phyloP scores from a whole-genome alignment of 2,888 invertebrate species.

The Synanthedon andrenaeformis region DNA sequence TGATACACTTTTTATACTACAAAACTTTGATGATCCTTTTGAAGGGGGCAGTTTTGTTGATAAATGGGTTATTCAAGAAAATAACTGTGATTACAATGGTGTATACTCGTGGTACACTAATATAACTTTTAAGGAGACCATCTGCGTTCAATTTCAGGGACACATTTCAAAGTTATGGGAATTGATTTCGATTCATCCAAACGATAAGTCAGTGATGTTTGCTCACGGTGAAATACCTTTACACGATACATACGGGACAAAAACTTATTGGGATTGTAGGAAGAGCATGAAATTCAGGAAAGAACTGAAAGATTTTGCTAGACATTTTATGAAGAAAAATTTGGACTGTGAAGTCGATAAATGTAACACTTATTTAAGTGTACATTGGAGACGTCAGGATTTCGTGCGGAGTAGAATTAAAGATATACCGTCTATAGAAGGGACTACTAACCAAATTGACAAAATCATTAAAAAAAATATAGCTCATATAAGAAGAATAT shows the following conservation, averaged over 20 bases:
- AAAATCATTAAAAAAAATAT: slow-evolving; percentile 67
- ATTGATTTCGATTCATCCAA: slow-evolving; percentile 58
- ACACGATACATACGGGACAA: slow-evolving; percentile 88
- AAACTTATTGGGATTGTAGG: slow-evolving; percentile 85
- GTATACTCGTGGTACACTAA: slow-evolving; percentile 81
- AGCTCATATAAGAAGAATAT: slow-evolving; percentile 61
- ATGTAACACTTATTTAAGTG: slow-evolving; percentile 81
- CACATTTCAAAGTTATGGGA: slow-evolving; percentile 73
- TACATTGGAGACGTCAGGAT: slow-evolving; percentile 91
- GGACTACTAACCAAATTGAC: slow-evolving; percentile 81
- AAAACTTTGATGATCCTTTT: slow-evolving; percentile 89
- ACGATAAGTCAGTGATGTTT: slow-evolving; percentile 72
- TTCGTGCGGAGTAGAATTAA: slow-evolving; percentile 81
- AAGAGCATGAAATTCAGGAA: slow-evolving; percentile 92
- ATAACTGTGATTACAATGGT: slow-evolving; percentile 34
- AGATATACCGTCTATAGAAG: slow-evolving; percentile 82
- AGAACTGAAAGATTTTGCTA: slow-evolving; percentile 75
- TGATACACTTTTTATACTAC: slow-evolving; percentile 83
- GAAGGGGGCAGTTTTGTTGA: slow-evolving; percentile 84
- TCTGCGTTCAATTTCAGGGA: slow-evolving; percentile 89
- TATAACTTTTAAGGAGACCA: slow-evolving; percentile 72
- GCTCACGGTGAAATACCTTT: slow-evolving; percentile 88
- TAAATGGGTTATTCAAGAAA: slow-evolving; percentile 78
- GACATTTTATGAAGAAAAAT: slow-evolving; percentile 62
- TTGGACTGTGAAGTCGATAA: slow-evolving; percentile 30